phyloP scores from a whole-genome alignment of 2,113 vertebrate species.

The Tachysurus fulvidraco region DNA sequence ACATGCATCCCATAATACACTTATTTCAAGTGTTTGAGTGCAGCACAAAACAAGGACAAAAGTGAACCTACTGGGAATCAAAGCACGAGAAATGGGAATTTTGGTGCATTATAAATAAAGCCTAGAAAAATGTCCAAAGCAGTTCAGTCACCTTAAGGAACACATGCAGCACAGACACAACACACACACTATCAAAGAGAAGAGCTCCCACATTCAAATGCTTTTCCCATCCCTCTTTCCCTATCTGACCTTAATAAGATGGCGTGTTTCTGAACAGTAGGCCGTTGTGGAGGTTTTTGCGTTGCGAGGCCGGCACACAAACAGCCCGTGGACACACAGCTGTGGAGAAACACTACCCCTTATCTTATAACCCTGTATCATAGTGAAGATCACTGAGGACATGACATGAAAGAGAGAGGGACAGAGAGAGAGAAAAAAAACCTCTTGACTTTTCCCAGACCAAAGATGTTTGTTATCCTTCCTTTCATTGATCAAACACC shows the following conservation, averaged over 20 bases:
- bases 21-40: neutral
- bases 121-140: neutral
- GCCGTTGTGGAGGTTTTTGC: conserved; percentile 62
- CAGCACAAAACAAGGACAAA: neutral
- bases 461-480: neutral
- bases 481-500: neutral
- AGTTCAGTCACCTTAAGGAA: neutral
- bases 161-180: neutral
- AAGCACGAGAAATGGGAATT: neutral
- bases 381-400: conserved; percentile 51
- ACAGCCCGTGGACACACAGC: conserved; percentile 71
- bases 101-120: neutral
- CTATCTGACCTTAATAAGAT: conserved; percentile 67
- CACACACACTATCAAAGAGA: conserved; percentile 15
- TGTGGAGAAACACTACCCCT: conserved; percentile 57
- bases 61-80: neutral
- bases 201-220: conserved; percentile 62
- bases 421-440: neutral
- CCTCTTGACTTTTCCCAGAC: neutral
- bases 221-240: conserved; percentile 62
- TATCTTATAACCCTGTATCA: conserved; percentile 57
- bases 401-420: neutral
- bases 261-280: conserved; percentile 68
- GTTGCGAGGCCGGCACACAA: conserved; percentile 59
- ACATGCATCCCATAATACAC: neutral